Conservation (phyloP, 2,797 vertebrate species). For the Tamandua tetradactyla region DNA sequence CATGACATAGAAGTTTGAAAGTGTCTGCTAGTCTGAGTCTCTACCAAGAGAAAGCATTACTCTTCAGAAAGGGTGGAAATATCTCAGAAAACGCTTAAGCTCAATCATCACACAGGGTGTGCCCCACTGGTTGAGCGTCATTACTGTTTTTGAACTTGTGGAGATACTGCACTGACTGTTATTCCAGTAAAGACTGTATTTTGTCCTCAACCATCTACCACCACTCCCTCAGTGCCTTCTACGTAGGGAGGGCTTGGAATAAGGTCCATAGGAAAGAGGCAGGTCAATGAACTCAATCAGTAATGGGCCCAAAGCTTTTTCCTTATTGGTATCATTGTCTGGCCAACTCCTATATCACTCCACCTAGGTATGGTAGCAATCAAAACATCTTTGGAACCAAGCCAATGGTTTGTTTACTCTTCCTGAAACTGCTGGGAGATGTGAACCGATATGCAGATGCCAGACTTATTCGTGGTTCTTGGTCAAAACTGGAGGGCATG, state of each 20-base stretch:
- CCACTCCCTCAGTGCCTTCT: not conserved
- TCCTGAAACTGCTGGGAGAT: not conserved
- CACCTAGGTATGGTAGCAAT: not conserved
- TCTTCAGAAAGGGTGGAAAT: not conserved
- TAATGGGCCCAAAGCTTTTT: not conserved
- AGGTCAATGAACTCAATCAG: not conserved
- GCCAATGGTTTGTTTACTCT: conserved; percentile 12
- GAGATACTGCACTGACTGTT: not conserved
- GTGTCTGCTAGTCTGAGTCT: not conserved
- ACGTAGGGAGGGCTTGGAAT: not conserved
- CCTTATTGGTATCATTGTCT: not conserved
- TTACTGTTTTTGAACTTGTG: not conserved
- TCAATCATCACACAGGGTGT: not conserved
- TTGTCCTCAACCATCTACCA: not conserved
- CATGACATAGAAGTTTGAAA: not conserved
- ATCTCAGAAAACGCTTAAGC: not conserved
- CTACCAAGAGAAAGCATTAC: not conserved
- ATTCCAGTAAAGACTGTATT: not conserved
- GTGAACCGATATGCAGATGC: not conserved
- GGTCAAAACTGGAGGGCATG: not conserved
- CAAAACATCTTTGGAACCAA: not conserved
- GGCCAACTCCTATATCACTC: not conserved
- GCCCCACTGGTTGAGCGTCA: not conserved
- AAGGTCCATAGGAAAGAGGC: not conserved
- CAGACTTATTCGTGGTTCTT: not conserved